Evolutionary conservation across 2,113 vertebrate genomes (phyloP).

Genomic region (Phyllopteryx taeniolatus): DNA sequence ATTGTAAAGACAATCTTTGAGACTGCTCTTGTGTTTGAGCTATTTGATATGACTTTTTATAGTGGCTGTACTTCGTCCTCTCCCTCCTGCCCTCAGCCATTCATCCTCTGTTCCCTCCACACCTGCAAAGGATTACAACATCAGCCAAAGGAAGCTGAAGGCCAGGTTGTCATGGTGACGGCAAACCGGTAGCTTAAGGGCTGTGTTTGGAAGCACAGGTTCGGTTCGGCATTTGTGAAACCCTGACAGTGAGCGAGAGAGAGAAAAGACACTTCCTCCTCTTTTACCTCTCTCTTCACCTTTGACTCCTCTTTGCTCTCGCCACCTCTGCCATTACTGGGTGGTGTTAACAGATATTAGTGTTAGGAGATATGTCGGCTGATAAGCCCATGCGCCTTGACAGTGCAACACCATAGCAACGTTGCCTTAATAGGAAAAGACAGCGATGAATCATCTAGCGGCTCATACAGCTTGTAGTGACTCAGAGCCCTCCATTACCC

Average conservation of each 20-base stretch:
- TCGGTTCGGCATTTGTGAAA: neutral
- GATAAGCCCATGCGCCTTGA: slow-evolving; percentile 29
- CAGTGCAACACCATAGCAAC: slow-evolving; percentile 20
- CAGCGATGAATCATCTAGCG: slow-evolving; percentile 14
- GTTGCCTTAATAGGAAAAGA: slow-evolving; percentile 15
- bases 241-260: slow-evolving; percentile 3
- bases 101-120: neutral
- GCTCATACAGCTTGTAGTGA: slow-evolving; percentile 9
- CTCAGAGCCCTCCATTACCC: neutral
- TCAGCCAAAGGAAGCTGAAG: slow-evolving; percentile 21
- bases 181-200: slow-evolving; percentile 51
- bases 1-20: too few relatives aligned
- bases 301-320: slow-evolving; percentile 9
- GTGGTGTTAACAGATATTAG: slow-evolving; percentile 29
- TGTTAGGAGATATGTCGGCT: slow-evolving; percentile 26
- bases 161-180: slow-evolving; percentile 63
- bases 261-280: neutral
- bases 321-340: neutral
- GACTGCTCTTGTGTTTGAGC: neutral
- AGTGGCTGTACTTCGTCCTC: neutral
- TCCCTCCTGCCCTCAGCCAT: neutral
- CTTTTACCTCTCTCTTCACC: slow-evolving; percentile 1
- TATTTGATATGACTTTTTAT: neutral
- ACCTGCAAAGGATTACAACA: slow-evolving; percentile 30
- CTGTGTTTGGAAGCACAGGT: neutral